Base-by-base conservation (phyloP, 2,113 vertebrate genomes). In the Caranx melampygus region DNA sequence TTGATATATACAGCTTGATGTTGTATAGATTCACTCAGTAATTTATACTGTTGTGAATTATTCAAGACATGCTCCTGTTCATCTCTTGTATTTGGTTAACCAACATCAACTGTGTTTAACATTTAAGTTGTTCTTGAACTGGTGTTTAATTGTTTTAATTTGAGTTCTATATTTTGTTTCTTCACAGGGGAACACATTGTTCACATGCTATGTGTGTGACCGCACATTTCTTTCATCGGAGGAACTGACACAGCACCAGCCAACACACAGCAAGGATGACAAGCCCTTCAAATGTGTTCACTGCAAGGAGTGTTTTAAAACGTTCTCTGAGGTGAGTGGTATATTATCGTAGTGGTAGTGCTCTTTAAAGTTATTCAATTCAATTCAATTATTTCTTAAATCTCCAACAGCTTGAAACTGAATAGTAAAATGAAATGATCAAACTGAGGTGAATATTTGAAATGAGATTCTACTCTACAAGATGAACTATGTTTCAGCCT, bases 121-220 rank as follows among this genome's bases (percentile, higher is more conserved):
- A 31, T 72, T 47, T 64, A 4, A 9, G 8, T 44, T 34, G 7
- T 26, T 13, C 1, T 63, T 33, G 14, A 26, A 26, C 71, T 66
- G 20, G 6, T 7, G 18, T 31, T 57, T 3, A 78, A 57, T 37
- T 34, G 5, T 65, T 51, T 18, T 66, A 44, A 66, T 2, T 57
- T 44, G 37, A 10, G 44, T 4, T 31, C 5, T 8, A 40, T 37
- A 2, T 11, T 34, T 3, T 21, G 5, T 81, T 52, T 61, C 13
- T 81, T 37, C 6, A n/a, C 79, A 95, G 94, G 94, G 94, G 44
- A 94, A 96, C 84, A 95, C 95, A n/a, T 83, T 96, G 73, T 96
- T 96, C 82, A 96, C 95, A 4, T 96, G 95, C 81, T 96, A 96
- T 9, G 94, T 96, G 83, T 96, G 95, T 59, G n/a, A 96, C 44